Evolutionary conservation across 2,797 vertebrate genomes (phyloP).

Genomic region (Erpetoichthys calabaricus): DNA sequence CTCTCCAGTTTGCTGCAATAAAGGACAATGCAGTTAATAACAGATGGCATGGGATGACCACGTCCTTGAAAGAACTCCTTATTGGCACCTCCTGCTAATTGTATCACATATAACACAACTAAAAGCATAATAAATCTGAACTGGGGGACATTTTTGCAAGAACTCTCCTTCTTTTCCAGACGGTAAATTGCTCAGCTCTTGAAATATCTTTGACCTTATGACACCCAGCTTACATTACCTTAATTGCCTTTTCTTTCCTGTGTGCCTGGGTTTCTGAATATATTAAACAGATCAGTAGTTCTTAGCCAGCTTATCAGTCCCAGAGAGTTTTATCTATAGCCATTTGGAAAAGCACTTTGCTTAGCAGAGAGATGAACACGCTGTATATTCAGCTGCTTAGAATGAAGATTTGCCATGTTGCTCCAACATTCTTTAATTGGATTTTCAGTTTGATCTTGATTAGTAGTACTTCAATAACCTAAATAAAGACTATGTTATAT

Average conservation of each 20-base stretch:
- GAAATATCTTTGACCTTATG: conserved; percentile 95
- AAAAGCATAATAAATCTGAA: conserved; percentile 97
- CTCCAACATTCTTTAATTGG: no score
- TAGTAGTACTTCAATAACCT: no score
- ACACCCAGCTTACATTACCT: conserved; percentile 84
- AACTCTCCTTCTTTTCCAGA: conserved; percentile 70
- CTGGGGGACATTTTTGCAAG: conserved; percentile 74
- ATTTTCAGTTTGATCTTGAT: no score
- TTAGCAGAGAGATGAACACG: conserved; percentile 14
- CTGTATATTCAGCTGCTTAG: no score
- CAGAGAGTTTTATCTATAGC: conserved; percentile 19
- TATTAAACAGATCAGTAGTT: conserved; percentile 20
- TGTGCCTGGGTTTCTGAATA: conserved; percentile 21
- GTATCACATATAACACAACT: conserved; percentile 89
- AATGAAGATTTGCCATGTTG: no score
- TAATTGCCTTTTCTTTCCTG: conserved; percentile 71
- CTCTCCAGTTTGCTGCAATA: conserved; percentile 52
- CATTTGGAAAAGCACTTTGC: conserved; percentile 16
- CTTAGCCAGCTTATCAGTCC: conserved; percentile 18
- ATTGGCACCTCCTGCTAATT: conserved; percentile 89
- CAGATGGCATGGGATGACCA: conserved; percentile 79
- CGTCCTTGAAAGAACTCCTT: conserved; percentile 78
- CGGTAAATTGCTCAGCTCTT: conserved; percentile 86
- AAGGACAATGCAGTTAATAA: conserved; percentile 84
- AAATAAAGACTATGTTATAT: no score